Base-by-base conservation (phyloP, 2,888 invertebrate genomes). In the Gymnoscelis rufifasciata region DNA sequence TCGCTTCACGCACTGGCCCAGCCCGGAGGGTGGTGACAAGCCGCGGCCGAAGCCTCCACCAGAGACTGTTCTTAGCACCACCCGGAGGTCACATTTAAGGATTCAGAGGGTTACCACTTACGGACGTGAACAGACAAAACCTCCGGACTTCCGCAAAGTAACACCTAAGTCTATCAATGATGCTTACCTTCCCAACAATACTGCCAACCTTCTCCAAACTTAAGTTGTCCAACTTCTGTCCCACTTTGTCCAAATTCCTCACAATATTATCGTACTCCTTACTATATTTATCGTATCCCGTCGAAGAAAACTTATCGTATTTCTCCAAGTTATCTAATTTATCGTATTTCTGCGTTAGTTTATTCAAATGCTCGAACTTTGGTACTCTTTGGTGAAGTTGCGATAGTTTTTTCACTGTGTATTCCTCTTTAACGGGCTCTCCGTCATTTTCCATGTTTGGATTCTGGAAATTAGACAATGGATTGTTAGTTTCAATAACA, bases 381-480 rank as follows among this genome's bases (percentile, higher is more conserved):
- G 80, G 78, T 1, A 65, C 66, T 7, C 68, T 63, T 26, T 73
- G 60, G 31, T 63, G 66, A 7, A 75, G 52, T 0, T 55, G 48
- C 3, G 66, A 39, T 0, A 68, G 38, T 45, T 76, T 81, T 43
- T 68, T 75, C 3, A 69, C 64, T 1, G 65, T 50, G n/a, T 63
- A 51, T 44, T 82, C 81, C 54, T 78, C 74, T 23, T 39, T 52
- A n/a, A 62, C 48, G 2, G 43, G 43, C 13, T 56, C 54, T 5
- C 10, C 51, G 30, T 62, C 76, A 71, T 80, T 68, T 59, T 78
- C 83, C 84, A 86, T 84, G 41, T 63, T 74, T 64, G 50, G 24
- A 43, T 49, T 54, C 71, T 72, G 62, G 1, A 55, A 65, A 6
- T 8, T 5, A 19, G 5, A 19, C 19, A 19, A 19, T 19, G 5